Base-by-base conservation (phyloP, 2,888 invertebrate species). In the Spatulosminthurus flaviceps region DNA sequence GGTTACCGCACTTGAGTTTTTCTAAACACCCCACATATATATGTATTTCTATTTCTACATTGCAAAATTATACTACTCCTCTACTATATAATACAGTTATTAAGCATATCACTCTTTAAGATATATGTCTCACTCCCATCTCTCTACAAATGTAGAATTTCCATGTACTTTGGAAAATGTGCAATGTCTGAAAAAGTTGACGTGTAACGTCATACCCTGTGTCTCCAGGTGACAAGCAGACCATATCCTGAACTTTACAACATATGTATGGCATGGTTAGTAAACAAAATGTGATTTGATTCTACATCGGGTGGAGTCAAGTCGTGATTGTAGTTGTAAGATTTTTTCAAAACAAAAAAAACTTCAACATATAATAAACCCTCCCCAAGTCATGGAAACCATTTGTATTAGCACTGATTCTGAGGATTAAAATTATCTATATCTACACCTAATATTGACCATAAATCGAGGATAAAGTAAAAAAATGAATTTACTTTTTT, bases 281-380 rank as follows among this genome's bases (percentile, higher is more conserved):
- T 9, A 34, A 9, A 34, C 34, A 34, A 4, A 34, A 34, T 34
- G 34, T 34, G 34, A 34, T 51, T n/a, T 51, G 51, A 51, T 19
- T 13, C 51, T 51, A 34, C 51, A 19, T 51, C 51, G 51, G 51
- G 51, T 51, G 51, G 51, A 51, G 51, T 51, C 51, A 16, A n/a
- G 51, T 51, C 51, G n/a, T 51, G 51, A 51, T 34, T 51, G 51
- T 51, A 2, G 51, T 51, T 51, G 16, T 51, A 11, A n/a, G 9
- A 51, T 51, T 19, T 51, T 51, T 51, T 19, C 16, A 9, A 51
- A 51, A 51, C 16, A 51, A 11, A 51, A 19, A 51, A 51, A 19
- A 51, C 16, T 7, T 34, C 34, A 34, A 4, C 9, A 34, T 34
- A 9, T 51, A 51, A 51, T 19, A 51, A 51, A n/a, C 51, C 51